Evolutionary conservation across 2,888 invertebrate genomes (phyloP).

Genomic region (Meganola albula): DNA sequence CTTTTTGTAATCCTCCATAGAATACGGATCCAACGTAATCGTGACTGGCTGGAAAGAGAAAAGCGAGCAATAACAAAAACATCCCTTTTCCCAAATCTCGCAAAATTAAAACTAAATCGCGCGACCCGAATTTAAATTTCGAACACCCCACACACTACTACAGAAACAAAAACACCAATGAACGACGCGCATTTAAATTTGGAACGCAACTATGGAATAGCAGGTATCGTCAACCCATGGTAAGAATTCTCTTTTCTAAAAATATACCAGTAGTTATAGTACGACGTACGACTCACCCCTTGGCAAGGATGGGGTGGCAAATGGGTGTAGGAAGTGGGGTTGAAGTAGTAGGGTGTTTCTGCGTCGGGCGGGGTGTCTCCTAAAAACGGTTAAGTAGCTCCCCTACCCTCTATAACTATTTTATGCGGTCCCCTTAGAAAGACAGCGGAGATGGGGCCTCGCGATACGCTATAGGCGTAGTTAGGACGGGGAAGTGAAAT

Average conservation of each 20-base stretch:
- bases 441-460: constrained; percentile 71
- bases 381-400: constrained; percentile 78
- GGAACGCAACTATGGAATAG: constrained; percentile 54
- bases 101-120: constrained; percentile 74
- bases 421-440: constrained; percentile 77
- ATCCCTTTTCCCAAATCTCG: constrained; percentile 48
- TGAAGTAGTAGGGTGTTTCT: constrained; percentile 64
- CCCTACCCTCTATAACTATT: constrained; percentile 75
- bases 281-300: constrained; percentile 38
- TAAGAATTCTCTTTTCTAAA: constrained; percentile 73
- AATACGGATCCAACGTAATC: too few species aligned
- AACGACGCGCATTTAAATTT: constrained; percentile 53
- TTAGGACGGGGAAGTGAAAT: constrained; percentile 66
- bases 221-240: constrained; percentile 71
- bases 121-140: constrained; percentile 68
- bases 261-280: constrained; percentile 73
- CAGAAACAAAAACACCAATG: constrained; percentile 64
- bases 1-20: too few species aligned
- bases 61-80: constrained; percentile 57
- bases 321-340: constrained; percentile 68
- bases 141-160: constrained; percentile 49
- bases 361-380: constrained; percentile 71
- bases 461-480: constrained; percentile 64
- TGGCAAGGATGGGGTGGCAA: constrained; percentile 38
- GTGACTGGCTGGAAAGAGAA: too few species aligned